Conservation (phyloP, 2,888 invertebrate species). For the Cancer borealis region DNA sequence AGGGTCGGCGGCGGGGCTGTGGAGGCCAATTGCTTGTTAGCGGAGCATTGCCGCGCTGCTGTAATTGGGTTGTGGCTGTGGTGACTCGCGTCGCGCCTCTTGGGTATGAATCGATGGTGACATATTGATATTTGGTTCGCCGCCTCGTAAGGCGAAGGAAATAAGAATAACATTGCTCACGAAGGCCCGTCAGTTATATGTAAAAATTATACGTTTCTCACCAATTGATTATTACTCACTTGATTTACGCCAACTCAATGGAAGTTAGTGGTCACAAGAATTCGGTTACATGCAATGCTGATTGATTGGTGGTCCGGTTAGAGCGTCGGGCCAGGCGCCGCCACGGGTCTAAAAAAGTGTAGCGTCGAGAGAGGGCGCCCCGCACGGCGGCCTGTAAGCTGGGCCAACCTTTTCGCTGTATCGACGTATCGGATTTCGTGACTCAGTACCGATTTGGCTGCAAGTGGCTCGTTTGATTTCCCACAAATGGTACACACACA, state of each 20-base stretch:
- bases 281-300: slow-evolving; percentile 39
- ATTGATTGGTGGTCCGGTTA: slow-evolving; percentile 48
- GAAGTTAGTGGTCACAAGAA: slow-evolving; percentile 1
- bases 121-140: slow-evolving; percentile 50
- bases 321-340: slow-evolving; percentile 25
- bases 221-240: slow-evolving; percentile 15
- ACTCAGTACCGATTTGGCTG: slow-evolving; percentile 67
- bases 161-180: slow-evolving; percentile 52
- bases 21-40: slow-evolving; percentile 53
- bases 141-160: background rate
- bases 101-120: slow-evolving; percentile 58
- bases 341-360: slow-evolving; percentile 30
- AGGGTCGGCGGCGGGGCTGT: background rate
- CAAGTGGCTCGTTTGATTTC: slow-evolving; percentile 70
- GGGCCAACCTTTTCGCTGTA: slow-evolving; percentile 68
- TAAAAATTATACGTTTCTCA: slow-evolving; percentile 49
- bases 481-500: slow-evolving; percentile 71
- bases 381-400: slow-evolving; percentile 51
- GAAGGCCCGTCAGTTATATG: slow-evolving; percentile 49
- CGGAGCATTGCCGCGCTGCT: slow-evolving; percentile 30
- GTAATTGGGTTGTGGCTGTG: slow-evolving; percentile 59
- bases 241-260: slow-evolving; percentile 26
- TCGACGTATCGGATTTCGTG: slow-evolving; percentile 72
- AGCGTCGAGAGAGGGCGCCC: slow-evolving; percentile 33
- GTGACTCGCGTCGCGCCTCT: slow-evolving; percentile 42